phyloP scores from a whole-genome alignment of 2,797 vertebrate genomes.

The Picus viridis region DNA sequence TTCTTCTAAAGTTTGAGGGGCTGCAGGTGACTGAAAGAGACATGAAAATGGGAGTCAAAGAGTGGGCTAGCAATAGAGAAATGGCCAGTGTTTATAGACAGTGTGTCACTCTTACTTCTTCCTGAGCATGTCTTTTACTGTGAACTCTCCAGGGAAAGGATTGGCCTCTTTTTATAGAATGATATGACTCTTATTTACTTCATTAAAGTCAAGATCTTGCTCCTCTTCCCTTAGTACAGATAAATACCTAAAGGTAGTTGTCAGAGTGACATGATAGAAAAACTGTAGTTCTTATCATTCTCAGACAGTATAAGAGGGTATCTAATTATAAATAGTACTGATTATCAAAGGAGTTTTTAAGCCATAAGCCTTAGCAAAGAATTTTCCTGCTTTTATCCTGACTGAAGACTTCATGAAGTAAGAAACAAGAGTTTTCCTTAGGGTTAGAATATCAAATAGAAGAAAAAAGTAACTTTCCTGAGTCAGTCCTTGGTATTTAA shows the following conservation, averaged over 20 bases:
- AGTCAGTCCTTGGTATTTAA: not conserved
- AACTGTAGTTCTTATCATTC: not conserved
- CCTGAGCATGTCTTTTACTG: not conserved
- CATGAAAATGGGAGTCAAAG: not conserved
- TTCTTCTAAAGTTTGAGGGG: too few species aligned
- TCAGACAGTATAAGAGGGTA: not conserved
- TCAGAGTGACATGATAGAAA: not conserved
- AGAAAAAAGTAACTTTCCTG: not conserved
- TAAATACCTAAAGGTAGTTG: not conserved
- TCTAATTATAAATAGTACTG: not conserved
- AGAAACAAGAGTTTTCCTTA: not conserved
- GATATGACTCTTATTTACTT: not conserved
- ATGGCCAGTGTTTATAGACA: too few species aligned
- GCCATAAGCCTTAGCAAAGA: not conserved
- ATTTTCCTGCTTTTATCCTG: not conserved
- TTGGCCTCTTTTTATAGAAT: not conserved
- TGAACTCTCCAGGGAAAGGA: not conserved
- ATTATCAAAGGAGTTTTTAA: not conserved
- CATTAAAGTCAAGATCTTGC: not conserved
- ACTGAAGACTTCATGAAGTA: not conserved
- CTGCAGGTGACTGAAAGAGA: not conserved
- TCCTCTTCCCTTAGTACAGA: not conserved
- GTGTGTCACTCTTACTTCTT: not conserved
- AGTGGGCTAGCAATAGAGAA: not conserved
- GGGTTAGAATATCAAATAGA: not conserved